Evolutionary conservation across 2,797 vertebrate genomes (phyloP).

Genomic region (Novumbra hubbsi): DNA sequence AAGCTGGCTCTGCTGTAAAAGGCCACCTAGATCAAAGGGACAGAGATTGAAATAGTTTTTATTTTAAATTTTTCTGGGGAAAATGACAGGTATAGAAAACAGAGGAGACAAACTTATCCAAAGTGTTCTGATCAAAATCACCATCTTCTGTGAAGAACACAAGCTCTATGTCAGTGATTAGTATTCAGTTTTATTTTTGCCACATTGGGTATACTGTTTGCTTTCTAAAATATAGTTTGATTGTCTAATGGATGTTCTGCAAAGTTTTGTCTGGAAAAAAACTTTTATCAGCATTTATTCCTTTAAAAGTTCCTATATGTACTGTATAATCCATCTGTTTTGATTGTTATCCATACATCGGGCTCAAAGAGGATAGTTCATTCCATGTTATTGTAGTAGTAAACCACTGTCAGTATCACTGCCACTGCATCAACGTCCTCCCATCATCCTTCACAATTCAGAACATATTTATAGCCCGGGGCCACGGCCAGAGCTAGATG

Average conservation of each 20-base stretch:
- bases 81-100: conserved; percentile 15
- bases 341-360: neutral
- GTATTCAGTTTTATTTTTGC: conserved; percentile 1
- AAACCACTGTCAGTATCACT: neutral
- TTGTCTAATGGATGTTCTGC: neutral
- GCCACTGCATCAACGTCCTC: conserved; percentile 18
- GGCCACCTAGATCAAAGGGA: conserved; percentile 37
- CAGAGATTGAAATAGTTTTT: conserved; percentile 42
- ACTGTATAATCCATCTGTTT: neutral
- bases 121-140: neutral
- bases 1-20: conserved; percentile 30
- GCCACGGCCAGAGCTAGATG: conserved; percentile 49
- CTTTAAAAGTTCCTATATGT: neutral
- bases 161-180: neutral
- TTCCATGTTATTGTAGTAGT: neutral
- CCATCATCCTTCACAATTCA: conserved; percentile 27
- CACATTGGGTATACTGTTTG: neutral
- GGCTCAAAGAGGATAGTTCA: neutral
- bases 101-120: neutral
- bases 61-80: conserved; percentile 13
- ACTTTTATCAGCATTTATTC: neutral
- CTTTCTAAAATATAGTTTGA: neutral
- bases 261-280: neutral
- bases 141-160: neutral
- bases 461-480: conserved; percentile 50